phyloP scores from a whole-genome alignment of 1,140 invertebrate species.

The Meloidogyne chitwoodi region DNA sequence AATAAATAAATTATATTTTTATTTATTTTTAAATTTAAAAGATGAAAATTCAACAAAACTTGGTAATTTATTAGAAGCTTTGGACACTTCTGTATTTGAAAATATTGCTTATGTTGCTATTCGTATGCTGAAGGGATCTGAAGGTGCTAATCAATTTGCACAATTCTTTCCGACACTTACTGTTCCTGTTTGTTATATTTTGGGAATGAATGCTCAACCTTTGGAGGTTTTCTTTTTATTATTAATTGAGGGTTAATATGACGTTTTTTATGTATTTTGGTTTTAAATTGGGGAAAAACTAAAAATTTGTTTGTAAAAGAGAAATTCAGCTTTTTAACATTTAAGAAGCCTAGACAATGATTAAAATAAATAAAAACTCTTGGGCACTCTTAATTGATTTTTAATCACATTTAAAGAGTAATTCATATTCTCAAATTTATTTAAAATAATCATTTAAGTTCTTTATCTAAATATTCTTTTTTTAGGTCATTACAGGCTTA shows the following conservation, averaged over 20 bases:
- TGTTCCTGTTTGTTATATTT: constrained; percentile 31
- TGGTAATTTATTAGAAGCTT: constrained; percentile 10
- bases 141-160: constrained; percentile 34
- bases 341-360: too few species aligned
- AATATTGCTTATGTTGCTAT: constrained; percentile 23
- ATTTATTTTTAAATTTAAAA: constrained; percentile 19
- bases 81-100: constrained; percentile 18
- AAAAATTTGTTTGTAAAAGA: too few species aligned
- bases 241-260: not conserved
- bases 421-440: too few species aligned
- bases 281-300: too few species aligned
- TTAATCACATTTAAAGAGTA: too few species aligned
- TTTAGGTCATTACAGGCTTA: constrained; percentile 12
- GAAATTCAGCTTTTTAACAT: too few species aligned
- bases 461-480: not conserved
- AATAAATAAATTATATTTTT: constrained; percentile 12
- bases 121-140: constrained; percentile 24
- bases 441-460: too few species aligned
- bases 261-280: too few species aligned
- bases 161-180: constrained; percentile 33
- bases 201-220: constrained; percentile 34
- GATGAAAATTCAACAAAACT: constrained; percentile 22
- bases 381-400: too few species aligned
- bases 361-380: too few species aligned
- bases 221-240: constrained; percentile 25